Conservation (phyloP, 2,797 vertebrate genomes). For the Sus cebifrons region DNA sequence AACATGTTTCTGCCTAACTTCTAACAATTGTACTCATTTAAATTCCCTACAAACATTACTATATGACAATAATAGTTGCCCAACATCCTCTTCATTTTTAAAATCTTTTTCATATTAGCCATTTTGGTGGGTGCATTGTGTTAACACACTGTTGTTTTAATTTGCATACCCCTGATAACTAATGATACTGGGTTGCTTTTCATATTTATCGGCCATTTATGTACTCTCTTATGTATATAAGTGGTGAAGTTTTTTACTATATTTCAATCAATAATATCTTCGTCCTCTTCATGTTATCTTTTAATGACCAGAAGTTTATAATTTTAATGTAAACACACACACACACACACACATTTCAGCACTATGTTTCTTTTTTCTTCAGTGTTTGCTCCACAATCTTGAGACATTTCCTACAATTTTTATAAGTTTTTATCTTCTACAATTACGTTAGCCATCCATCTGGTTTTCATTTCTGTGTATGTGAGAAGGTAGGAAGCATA, state of each 20-base stretch:
- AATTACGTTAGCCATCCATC: not conserved
- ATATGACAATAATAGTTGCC: not conserved
- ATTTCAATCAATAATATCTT: not conserved
- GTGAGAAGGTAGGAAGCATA: not conserved
- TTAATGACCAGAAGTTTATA: not conserved
- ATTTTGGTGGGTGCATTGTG: not conserved
- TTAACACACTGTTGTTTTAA: not conserved
- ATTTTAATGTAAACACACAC: not conserved
- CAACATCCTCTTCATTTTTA: not conserved
- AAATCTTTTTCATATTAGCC: not conserved
- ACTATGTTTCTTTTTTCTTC: not conserved
- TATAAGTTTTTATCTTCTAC: not conserved
- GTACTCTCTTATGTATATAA: not conserved
- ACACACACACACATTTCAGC: not conserved
- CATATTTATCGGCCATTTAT: not conserved
- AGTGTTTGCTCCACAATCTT: not conserved
- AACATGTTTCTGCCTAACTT: not conserved
- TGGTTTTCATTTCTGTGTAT: not conserved
- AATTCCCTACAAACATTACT: not conserved
- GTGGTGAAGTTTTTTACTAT: not conserved
- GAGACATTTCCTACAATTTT: not conserved
- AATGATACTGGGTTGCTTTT: not conserved
- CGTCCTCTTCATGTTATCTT: not conserved
- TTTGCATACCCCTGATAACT: not conserved
- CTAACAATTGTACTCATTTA: not conserved